phyloP scores from a whole-genome alignment of 2,888 invertebrate genomes.

The Epirrhoe tristata region DNA sequence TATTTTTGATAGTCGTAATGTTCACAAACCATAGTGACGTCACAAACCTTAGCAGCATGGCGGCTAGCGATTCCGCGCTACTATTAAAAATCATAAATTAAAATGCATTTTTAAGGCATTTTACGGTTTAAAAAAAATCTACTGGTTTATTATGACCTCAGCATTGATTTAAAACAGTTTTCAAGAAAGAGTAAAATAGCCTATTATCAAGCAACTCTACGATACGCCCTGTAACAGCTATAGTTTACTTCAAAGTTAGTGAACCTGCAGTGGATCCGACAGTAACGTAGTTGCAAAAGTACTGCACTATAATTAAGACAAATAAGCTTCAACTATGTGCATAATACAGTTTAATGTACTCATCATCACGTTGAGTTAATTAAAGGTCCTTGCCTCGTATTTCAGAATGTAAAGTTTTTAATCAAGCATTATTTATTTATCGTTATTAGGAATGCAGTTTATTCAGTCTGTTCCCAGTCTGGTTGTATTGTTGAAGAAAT shows the following conservation, averaged over 20 bases:
- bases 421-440: constrained; percentile 66
- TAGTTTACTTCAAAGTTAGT: background rate
- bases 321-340: constrained; percentile 25
- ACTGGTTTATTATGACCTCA: too few relatives aligned
- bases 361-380: constrained; percentile 39
- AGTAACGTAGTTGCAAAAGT: background rate
- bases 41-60: too few relatives aligned
- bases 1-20: too few relatives aligned
- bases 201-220: too few relatives aligned
- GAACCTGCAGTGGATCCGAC: background rate
- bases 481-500: constrained; percentile 64
- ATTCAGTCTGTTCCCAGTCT: constrained; percentile 61
- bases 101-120: too few relatives aligned
- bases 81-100: too few relatives aligned
- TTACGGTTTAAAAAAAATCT: too few relatives aligned
- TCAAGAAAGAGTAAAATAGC: too few relatives aligned
- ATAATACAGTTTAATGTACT: constrained; percentile 38
- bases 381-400: constrained; percentile 32
- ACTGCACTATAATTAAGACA: constrained; percentile 22
- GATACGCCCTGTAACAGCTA: too few relatives aligned
- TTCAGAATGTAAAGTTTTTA: constrained; percentile 55
- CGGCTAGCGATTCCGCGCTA: too few relatives aligned
- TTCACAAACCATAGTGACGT: too few relatives aligned
- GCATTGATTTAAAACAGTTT: too few relatives aligned
- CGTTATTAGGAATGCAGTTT: constrained; percentile 59